Evolutionary conservation across 2,888 invertebrate species (phyloP), one percentile per base, ranked within the genome.

Genomic region (Pheosia tremula): DNA sequence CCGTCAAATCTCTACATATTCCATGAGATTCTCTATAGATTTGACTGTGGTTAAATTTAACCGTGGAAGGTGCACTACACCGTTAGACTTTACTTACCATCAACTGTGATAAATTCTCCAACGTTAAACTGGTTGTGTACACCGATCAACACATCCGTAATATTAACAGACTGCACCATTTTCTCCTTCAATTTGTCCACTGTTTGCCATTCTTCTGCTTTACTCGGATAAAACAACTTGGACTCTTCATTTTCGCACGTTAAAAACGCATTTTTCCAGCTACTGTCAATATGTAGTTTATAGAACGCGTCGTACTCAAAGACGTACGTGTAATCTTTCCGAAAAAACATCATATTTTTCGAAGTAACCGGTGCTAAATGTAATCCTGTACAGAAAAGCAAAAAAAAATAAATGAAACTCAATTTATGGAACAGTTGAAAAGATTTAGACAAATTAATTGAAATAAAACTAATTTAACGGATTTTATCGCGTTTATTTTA

Each of bases 121-220:
- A 56, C 1, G 45, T 36, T 13, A 11, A 45, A 56, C 10, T 56
- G 8, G 45, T 45, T 36, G 45, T 56, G 56, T 24, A 56, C 10
- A 11, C 56, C 56, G 9, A 56, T 45, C 6, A 56, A 56, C 11
- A 58, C 45, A 24, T 56, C 43, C 8, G 56, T 56, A 4, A 24
- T 9, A 36, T 56, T 56, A 10, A 24, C 7, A 7, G 8, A 2
- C 9, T 45, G 36, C 11, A 7, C 24, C 45, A 36, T 39, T 5
- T 11, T 13, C 36, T 45, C 39, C 10, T 5, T 24, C 45, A 56
- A 36, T 36, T 36, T 45, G 8, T 45, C 10, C 9, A 56, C 43
- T 39, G 45, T 13, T 5, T 11, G 7, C 24, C n/a, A 37, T 45
- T 56, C 56, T 5, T n/a, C 36, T 5, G 4, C 45, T 11, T 43